Conservation (phyloP, 2,797 vertebrate genomes). For the Heteromormyrus szaboi region DNA sequence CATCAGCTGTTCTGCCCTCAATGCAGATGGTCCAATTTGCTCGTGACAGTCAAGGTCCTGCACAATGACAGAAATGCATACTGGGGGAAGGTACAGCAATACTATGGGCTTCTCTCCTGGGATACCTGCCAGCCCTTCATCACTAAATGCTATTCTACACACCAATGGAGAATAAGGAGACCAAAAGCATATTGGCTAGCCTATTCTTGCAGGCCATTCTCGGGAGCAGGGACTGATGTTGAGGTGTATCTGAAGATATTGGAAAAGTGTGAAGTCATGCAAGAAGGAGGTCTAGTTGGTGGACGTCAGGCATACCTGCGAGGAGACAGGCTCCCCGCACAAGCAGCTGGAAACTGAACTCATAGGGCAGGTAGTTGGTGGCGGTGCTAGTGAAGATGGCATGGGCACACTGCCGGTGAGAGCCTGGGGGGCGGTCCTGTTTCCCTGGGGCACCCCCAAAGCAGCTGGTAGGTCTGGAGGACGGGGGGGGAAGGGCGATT, state of each 20-base stretch:
- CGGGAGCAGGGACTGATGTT: background rate
- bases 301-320: conserved; percentile 65
- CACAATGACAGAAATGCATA: background rate
- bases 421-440: conserved; percentile 50
- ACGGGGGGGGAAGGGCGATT: conserved; percentile 13
- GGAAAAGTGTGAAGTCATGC: background rate
- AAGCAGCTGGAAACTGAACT: conserved; percentile 87
- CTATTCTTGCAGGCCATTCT: background rate
- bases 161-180: background rate
- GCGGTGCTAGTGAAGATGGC: conserved; percentile 72
- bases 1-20: conserved; percentile 1
- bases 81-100: background rate
- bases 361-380: conserved; percentile 78
- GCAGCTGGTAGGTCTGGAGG: conserved; percentile 79
- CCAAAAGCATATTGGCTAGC: background rate
- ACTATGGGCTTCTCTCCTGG: background rate
- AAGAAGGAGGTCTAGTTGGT: background rate
- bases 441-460: conserved; percentile 69
- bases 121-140: background rate
- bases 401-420: conserved; percentile 58
- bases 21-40: background rate
- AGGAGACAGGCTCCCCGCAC: conserved; percentile 91
- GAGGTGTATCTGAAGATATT: background rate
- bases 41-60: background rate
- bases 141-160: background rate